These are phyloP conservation scores for Thelaira solivaga DNA, from an alignment of 2,888 invertebrate species.

Conservation along the genomic window DNA sequence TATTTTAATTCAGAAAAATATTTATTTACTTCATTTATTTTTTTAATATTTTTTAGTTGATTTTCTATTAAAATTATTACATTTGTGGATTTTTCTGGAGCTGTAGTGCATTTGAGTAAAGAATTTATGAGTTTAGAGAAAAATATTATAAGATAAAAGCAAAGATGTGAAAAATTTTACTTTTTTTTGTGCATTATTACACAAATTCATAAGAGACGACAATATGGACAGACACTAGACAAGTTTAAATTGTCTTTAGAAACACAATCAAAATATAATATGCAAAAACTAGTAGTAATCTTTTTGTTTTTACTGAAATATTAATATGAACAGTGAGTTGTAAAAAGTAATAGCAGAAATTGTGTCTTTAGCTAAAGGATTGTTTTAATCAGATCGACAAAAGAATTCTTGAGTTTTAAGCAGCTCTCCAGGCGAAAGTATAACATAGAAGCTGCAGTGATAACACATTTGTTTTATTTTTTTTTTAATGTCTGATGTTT, in stretches of 20 bases:
- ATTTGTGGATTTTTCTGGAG: neutral
- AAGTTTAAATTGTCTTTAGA: conserved; percentile 46
- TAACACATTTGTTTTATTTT: no score
- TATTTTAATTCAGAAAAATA: conserved; percentile 33
- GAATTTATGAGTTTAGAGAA: conserved; percentile 28
- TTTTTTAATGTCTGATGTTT: no score
- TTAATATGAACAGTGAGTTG: neutral
- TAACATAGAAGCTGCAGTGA: no score
- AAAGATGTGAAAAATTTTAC: conserved; percentile 11
- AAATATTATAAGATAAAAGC: no score
- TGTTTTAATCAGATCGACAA: no score
- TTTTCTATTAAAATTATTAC: neutral
- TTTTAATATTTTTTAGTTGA: neutral
- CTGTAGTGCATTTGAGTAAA: conserved; percentile 20
- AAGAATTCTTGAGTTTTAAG: no score
- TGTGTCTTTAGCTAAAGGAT: no score
- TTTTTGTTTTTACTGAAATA: neutral
- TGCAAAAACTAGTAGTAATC: neutral
- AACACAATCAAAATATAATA: conserved; percentile 38
- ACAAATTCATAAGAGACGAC: conserved; percentile 23
- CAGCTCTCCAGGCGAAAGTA: no score
- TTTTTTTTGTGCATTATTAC: conserved; percentile 40
- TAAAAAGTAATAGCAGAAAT: no score
- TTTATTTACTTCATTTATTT: conserved; percentile 35
- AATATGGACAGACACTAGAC: conserved; percentile 22